A percentile compares a stretch with the other conserved stretches of the same genome.
phyloP scores from a whole-genome alignment of 2,797 vertebrate genomes.

The Esox masquinongy region DNA sequence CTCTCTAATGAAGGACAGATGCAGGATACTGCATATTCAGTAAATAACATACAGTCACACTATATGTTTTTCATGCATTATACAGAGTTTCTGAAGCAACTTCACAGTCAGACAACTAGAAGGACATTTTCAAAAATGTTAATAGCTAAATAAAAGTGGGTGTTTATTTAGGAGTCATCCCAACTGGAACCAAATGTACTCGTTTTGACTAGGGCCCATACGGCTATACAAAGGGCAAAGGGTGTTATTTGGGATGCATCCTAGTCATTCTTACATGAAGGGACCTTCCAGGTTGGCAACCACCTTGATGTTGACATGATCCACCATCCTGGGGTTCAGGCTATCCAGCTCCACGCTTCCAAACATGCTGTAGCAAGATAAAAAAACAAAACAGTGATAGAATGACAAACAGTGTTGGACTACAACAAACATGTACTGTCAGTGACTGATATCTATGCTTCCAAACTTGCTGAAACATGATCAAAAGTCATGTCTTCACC shows the following conservation, averaged over 20 bases:
- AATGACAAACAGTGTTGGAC: not conserved
- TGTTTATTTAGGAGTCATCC: not conserved
- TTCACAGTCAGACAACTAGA: not conserved
- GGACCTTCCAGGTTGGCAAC: conserved; percentile 71
- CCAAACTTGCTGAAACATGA: too few relatives aligned
- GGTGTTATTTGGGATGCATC: not conserved
- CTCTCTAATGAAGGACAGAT: conserved; percentile 60
- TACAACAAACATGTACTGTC: not conserved
- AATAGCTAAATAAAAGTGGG: not conserved
- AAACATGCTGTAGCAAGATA: conserved; percentile 71
- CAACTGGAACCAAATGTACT: not conserved
- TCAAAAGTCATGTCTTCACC: not conserved
- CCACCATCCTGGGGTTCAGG: conserved; percentile 69
- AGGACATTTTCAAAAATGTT: not conserved
- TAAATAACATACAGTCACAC: not conserved
- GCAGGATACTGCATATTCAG: not conserved
- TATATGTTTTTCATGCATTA: too few relatives aligned
- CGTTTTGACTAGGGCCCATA: not conserved
- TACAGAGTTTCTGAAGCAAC: not conserved
- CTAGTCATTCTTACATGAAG: conserved; percentile 57
- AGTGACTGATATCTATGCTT: not conserved
- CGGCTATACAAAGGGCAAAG: not conserved
- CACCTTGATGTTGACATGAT: conserved; percentile 78
- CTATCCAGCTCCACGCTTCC: conserved; percentile 75
- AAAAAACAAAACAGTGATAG: not conserved